Conservation (phyloP, 2,113 vertebrate genomes). For the Nycticryphes semicollaris region DNA sequence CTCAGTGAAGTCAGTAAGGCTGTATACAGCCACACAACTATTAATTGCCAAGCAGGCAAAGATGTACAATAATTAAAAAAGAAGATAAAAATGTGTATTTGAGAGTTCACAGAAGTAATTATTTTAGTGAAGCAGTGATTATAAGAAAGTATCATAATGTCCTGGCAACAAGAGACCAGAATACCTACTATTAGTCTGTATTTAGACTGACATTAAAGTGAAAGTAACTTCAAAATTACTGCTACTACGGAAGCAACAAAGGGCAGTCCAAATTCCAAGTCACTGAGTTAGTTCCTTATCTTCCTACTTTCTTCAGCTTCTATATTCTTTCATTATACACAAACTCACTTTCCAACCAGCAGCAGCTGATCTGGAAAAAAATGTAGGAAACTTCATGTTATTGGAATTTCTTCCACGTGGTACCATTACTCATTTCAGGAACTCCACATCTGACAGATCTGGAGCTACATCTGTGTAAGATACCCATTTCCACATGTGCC, state of each 20-base stretch:
- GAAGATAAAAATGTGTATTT: neutral
- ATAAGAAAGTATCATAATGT: neutral
- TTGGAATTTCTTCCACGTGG: neutral
- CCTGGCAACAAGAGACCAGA: neutral
- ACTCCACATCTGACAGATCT: neutral
- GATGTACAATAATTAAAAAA: neutral
- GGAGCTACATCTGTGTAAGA: neutral
- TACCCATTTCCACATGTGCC: accelerated
- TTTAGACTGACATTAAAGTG: neutral
- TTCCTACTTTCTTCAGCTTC: neutral
- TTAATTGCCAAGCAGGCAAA: neutral
- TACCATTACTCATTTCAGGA: neutral
- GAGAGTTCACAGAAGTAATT: neutral
- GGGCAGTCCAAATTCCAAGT: neutral
- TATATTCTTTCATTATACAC: neutral
- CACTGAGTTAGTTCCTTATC: neutral
- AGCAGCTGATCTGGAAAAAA: neutral
- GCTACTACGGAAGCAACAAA: neutral
- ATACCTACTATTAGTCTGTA: neutral
- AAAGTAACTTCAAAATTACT: neutral
- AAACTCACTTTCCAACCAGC: neutral
- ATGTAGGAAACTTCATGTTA: accelerated
- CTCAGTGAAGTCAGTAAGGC: neutral
- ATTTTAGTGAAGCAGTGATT: neutral
- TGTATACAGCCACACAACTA: neutral